Evolutionary conservation across 2,113 vertebrate species (phyloP).

Genomic region (Chaetops frenatus): DNA sequence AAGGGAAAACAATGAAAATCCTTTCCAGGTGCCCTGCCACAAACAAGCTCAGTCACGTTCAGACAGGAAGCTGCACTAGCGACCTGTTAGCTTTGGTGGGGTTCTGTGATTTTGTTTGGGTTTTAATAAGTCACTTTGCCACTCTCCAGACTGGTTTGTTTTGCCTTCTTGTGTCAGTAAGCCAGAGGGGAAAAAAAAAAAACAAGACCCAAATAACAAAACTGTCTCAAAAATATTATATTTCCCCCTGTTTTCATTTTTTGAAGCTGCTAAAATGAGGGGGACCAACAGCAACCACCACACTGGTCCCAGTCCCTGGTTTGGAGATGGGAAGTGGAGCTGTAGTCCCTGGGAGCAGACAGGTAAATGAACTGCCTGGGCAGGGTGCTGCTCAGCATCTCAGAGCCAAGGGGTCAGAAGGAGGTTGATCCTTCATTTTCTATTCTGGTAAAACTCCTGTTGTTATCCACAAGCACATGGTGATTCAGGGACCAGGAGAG

Average conservation of each 20-base stretch:
- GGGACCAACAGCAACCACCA: not conserved
- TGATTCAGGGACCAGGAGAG: not conserved
- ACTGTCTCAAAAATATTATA: not conserved
- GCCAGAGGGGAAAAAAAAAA: not conserved
- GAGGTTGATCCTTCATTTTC: not conserved
- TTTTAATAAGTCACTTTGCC: not conserved
- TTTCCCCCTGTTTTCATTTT: not conserved
- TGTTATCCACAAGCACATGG: not conserved
- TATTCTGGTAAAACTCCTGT: not conserved
- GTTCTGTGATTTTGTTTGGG: not conserved
- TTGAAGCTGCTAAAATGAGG: not conserved
- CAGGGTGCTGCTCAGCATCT: not conserved
- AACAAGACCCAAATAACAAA: not conserved
- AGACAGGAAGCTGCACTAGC: not conserved
- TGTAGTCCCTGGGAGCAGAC: not conserved
- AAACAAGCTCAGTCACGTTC: not conserved
- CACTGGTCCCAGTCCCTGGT: not conserved
- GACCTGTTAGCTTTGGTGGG: not conserved
- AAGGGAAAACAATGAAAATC: not conserved
- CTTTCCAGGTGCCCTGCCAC: not conserved
- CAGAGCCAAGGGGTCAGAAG: not conserved
- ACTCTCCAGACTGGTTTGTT: slow-evolving; percentile 44
- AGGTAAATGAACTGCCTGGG: not conserved
- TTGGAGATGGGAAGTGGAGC: not conserved
- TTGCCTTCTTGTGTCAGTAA: slow-evolving; percentile 24